A percentile compares a stretch with the other conserved stretches of the same genome.
Evolutionary conservation across 2,113 vertebrate species (phyloP).

Genomic region (Oreotrochilus melanogaster): DNA sequence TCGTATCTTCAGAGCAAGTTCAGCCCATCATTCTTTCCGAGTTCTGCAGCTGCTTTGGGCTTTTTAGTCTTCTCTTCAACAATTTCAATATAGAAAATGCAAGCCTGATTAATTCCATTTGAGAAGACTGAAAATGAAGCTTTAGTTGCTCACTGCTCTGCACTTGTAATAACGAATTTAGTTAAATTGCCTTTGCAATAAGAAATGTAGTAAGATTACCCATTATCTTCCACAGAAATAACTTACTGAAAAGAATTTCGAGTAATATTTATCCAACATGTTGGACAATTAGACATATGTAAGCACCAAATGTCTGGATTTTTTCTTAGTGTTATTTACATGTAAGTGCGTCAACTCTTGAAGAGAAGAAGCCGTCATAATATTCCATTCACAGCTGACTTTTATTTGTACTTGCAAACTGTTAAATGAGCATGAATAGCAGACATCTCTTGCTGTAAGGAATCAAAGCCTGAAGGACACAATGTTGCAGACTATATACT

Average conservation of each 20-base stretch:
- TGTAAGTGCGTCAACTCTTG: conserved; percentile 32
- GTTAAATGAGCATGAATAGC: conserved; percentile 3
- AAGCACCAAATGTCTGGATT: conserved; percentile 53
- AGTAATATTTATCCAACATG: conserved; percentile 61
- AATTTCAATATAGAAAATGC: conserved; percentile 61
- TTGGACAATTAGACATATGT: conserved; percentile 56
- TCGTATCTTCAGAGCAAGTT: conserved; percentile 22
- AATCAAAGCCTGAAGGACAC: conserved; percentile 15
- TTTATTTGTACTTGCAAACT: conserved; percentile 34
- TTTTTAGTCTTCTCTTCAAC: conserved; percentile 50
- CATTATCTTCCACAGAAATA: conserved; percentile 65
- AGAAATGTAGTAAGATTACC: conserved; percentile 51
- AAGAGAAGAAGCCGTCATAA: conserved; percentile 36
- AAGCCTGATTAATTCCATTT: conserved; percentile 62
- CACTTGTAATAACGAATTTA: conserved; percentile 48
- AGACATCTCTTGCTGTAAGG: background rate
- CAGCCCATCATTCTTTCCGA: conserved; percentile 49
- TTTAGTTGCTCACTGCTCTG: conserved; percentile 52
- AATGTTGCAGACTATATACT: background rate
- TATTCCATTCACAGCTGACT: conserved; percentile 58
- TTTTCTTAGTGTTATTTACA: conserved; percentile 49
- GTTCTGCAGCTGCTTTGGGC: conserved; percentile 56
- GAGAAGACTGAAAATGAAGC: conserved; percentile 39
- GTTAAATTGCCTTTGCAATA: conserved; percentile 62
- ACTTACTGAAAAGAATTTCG: conserved; percentile 31